Percentiles rank a stretch among this genome's conserved stretches.
Conservation (phyloP, 2,797 vertebrate species). For the Leucoraja ocellata region DNA sequence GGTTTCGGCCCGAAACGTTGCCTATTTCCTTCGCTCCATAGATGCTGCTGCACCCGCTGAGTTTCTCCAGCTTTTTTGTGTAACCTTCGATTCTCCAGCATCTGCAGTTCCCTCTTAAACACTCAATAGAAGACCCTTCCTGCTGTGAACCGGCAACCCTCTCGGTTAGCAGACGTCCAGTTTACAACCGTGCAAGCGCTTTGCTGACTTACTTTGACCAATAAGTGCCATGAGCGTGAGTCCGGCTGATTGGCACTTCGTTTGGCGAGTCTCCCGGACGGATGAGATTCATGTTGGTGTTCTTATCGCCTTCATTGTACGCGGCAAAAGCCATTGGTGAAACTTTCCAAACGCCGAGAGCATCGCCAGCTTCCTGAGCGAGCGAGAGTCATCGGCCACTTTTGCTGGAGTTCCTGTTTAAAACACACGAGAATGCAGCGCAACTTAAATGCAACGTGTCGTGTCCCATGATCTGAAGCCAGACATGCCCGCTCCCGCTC, state of each 20-base stretch:
- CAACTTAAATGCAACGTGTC: neutral
- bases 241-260: too few relatives aligned
- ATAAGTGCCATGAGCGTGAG: neutral
- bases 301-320: neutral
- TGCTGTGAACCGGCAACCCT: too few relatives aligned
- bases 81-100: too few relatives aligned
- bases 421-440: neutral
- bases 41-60: too few relatives aligned
- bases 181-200: neutral
- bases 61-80: too few relatives aligned
- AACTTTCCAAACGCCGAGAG: neutral
- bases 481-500: neutral
- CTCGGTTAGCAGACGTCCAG: neutral
- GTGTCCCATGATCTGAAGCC: neutral
- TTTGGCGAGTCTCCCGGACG: neutral
- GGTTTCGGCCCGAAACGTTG: too few relatives aligned
- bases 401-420: too few relatives aligned
- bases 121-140: neutral
- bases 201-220: constrained; percentile 20
- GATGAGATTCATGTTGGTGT: neutral
- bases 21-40: too few relatives aligned
- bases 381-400: neutral
- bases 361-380: neutral
- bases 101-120: too few relatives aligned
- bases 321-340: neutral